Base-by-base conservation (phyloP, 2,888 invertebrate genomes). In the Ganaspis brasiliensis region DNA sequence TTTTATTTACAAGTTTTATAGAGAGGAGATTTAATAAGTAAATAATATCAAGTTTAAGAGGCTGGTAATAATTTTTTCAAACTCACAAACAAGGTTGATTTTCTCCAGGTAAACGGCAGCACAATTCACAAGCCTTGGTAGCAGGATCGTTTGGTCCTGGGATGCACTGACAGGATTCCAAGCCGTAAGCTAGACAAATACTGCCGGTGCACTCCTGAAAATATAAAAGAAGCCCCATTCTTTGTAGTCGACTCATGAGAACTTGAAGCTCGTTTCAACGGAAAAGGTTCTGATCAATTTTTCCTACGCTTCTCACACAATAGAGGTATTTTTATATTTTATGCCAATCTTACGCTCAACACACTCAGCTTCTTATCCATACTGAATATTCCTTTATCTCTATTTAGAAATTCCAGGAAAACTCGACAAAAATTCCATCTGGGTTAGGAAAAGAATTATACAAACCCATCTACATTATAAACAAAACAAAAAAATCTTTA, bases 141-240 rank as follows among this genome's bases (percentile, higher is more conserved):
- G 96, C 94, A 86, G 95, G 94, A 89, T 98, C 97, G 85, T 94
- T 95, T 70, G 95, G 94, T 45, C 95, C 95, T 6, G 97, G 95
- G 84, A 95, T 95, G 91, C 98, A 98, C 91, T 98, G 98, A 89
- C 99, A 99, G 49, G 98, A 98, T 92, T 98, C 97, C 92, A 99
- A 94, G 12, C 98, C 98, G 90, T 98, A 98, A 4, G 97, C 97
- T 85, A 98, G 93, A 92, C 99, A 99, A 89, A 99, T 98, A n/a
- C 98, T 98, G 0, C 98, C 98, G 0, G 98, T 98, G 90, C 99
- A 99, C 92, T 98, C 97, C 96, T 96, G 88, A 31, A 88, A 89
- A 83, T 82, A 73, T 78, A 82, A 78, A 61, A 75, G 73, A 80
- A 45, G 24, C 19, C n/a, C 6, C n/a, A 21, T 14, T 63, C 24